phyloP scores from a whole-genome alignment of 2,888 invertebrate species.

The Mechanitis mazaeus region DNA sequence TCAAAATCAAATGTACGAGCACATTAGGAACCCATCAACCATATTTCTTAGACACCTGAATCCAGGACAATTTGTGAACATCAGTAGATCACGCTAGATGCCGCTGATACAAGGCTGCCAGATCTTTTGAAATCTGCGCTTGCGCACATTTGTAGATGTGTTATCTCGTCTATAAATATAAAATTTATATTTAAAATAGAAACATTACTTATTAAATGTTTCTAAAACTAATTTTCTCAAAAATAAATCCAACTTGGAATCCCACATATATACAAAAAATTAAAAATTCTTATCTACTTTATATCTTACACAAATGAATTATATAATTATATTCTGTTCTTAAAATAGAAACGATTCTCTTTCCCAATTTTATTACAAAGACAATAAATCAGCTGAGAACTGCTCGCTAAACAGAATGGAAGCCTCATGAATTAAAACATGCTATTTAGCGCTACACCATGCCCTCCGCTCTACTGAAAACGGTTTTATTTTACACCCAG shows the following conservation, averaged over 20 bases:
- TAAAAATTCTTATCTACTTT: too few species aligned
- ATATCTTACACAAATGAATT: conserved; percentile 5
- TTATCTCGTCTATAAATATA: conserved; percentile 17
- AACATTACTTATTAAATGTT: conserved; percentile 3
- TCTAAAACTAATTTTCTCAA: neutral
- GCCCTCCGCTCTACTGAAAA: conserved; percentile 49
- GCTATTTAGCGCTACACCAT: conserved; percentile 72
- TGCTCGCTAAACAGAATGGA: conserved; percentile 72
- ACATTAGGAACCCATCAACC: neutral
- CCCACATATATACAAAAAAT: too few species aligned
- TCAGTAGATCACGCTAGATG: conserved; percentile 70
- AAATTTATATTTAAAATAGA: conserved; percentile 32
- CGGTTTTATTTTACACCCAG: conserved; percentile 35
- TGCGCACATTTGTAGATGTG: conserved; percentile 25
- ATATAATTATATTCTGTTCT: conserved; percentile 24
- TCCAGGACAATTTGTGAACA: conserved; percentile 40
- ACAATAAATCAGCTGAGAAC: conserved; percentile 70
- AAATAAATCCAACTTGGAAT: too few species aligned
- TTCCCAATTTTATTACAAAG: conserved; percentile 67
- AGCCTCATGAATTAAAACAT: conserved; percentile 76
- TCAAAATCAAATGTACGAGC: too few species aligned
- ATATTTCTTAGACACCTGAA: neutral
- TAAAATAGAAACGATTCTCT: conserved; percentile 29
- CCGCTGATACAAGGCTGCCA: conserved; percentile 69
- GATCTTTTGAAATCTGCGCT: conserved; percentile 53